These are phyloP conservation scores for Acleris sparsana DNA, from an alignment of 2,888 invertebrate species.

Conservation along the genomic window DNA sequence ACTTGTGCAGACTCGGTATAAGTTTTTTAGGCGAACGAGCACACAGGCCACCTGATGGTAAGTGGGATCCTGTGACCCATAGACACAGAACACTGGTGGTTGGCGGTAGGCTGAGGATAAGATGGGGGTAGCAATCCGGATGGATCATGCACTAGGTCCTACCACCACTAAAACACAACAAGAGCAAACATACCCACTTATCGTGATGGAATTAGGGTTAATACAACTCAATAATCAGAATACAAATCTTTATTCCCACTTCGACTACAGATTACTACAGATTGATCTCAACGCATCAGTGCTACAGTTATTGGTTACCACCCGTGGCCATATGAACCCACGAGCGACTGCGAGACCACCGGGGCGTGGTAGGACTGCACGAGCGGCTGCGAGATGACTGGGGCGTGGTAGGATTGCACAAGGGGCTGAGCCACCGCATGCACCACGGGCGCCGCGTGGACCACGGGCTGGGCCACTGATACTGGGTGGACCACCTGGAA, in stretches of 20 bases:
- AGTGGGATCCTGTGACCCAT: too few species aligned
- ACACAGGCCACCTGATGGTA: too few species aligned
- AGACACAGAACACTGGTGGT: too few species aligned
- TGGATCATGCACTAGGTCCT: too few species aligned
- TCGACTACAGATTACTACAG: constrained; percentile 53
- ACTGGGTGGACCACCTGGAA: constrained; percentile 37
- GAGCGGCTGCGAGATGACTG: constrained; percentile 46
- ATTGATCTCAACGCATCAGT: constrained; percentile 68
- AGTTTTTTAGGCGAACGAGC: too few species aligned
- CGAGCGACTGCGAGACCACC: constrained; percentile 32
- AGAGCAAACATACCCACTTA: too few species aligned
- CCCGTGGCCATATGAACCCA: constrained; percentile 61
- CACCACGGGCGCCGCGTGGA: constrained; percentile 49
- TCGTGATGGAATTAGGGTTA: constrained; percentile 10
- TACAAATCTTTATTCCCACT: constrained; percentile 62
- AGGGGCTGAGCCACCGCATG: constrained; percentile 53
- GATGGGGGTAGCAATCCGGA: too few species aligned
- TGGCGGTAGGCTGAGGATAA: too few species aligned
- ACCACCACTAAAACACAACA: too few species aligned
- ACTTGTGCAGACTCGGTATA: too few species aligned
- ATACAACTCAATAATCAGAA: constrained; percentile 44
- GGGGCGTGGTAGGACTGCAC: constrained; percentile 40
- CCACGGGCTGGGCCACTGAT: constrained; percentile 51
- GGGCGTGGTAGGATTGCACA: constrained; percentile 16
- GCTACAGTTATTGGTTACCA: constrained; percentile 63